These are phyloP conservation scores for Xestia xanthographa DNA, from an alignment of 2,888 invertebrate genomes.

Conservation along the genomic window DNA sequence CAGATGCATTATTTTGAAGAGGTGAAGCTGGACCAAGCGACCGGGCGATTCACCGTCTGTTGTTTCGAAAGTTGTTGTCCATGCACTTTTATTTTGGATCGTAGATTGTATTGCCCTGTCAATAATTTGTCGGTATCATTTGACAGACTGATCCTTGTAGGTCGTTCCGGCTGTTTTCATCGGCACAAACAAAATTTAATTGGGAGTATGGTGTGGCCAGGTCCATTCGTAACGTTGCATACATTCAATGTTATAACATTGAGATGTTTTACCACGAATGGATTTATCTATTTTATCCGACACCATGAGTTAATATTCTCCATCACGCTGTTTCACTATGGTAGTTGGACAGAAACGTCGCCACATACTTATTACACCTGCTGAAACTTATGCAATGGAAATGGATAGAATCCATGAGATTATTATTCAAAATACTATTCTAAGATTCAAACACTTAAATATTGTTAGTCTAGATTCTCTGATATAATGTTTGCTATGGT, in stretches of 20 bases:
- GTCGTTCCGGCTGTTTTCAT: not conserved
- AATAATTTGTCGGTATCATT: not conserved
- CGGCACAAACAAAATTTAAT: not conserved
- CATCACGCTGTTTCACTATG: not conserved
- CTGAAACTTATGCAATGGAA: not conserved
- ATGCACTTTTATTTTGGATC: not conserved
- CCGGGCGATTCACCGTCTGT: not conserved
- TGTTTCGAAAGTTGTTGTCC: not conserved
- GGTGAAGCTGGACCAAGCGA: not conserved
- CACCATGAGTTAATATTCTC: not conserved
- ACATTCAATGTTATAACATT: not conserved
- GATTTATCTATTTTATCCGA: not conserved
- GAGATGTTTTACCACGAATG: constrained; percentile 3
- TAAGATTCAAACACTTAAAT: constrained; percentile 19
- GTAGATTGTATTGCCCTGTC: not conserved
- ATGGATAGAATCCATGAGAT: constrained; percentile 25
- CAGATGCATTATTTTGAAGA: not conserved
- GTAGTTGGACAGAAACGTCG: not conserved
- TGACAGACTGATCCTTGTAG: not conserved
- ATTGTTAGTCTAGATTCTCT: constrained; percentile 19
- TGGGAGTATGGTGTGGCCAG: not conserved
- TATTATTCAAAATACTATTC: constrained; percentile 20
- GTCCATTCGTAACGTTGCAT: not conserved
- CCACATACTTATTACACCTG: not conserved
- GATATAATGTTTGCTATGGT: not conserved